phyloP scores from a whole-genome alignment of 1,140 invertebrate species.

The Brachystomella parvula region DNA sequence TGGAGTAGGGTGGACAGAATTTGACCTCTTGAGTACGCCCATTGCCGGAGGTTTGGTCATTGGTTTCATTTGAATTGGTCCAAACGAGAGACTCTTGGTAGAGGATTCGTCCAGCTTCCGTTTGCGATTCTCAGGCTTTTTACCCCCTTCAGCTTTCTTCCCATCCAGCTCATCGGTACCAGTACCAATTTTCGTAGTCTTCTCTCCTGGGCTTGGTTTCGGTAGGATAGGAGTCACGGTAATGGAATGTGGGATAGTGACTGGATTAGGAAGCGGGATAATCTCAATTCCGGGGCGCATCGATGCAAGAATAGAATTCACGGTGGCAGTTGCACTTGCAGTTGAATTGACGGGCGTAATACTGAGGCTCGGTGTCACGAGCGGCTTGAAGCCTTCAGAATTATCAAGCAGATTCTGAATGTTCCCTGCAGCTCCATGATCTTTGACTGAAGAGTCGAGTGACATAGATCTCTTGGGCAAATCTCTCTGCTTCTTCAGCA shows the following conservation, averaged over 20 bases:
- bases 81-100: neutral
- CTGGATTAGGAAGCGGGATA: slow-evolving; percentile 59
- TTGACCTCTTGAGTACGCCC: neutral
- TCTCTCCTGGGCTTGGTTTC: slow-evolving; percentile 40
- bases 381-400: slow-evolving; percentile 21
- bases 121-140: neutral
- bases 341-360: slow-evolving; percentile 68
- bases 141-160: neutral
- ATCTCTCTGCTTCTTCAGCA: neutral
- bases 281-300: slow-evolving; percentile 69
- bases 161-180: neutral
- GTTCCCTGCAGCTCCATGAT: neutral
- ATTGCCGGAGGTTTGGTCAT: neutral
- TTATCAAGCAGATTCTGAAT: neutral
- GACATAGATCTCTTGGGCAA: slow-evolving; percentile 32
- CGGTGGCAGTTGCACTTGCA: slow-evolving; percentile 43
- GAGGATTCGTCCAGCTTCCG: neutral
- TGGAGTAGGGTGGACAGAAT: neutral
- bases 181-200: neutral
- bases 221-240: slow-evolving; percentile 66
- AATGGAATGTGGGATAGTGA: slow-evolving; percentile 63
- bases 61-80: neutral
- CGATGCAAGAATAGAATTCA: slow-evolving; percentile 55
- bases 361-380: slow-evolving; percentile 64
- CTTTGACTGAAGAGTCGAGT: slow-evolving; percentile 21